Percentiles rank a stretch among this genome's conserved stretches.
Evolutionary conservation across 2,797 vertebrate species (phyloP).

Genomic region (Sebastes cheni): DNA sequence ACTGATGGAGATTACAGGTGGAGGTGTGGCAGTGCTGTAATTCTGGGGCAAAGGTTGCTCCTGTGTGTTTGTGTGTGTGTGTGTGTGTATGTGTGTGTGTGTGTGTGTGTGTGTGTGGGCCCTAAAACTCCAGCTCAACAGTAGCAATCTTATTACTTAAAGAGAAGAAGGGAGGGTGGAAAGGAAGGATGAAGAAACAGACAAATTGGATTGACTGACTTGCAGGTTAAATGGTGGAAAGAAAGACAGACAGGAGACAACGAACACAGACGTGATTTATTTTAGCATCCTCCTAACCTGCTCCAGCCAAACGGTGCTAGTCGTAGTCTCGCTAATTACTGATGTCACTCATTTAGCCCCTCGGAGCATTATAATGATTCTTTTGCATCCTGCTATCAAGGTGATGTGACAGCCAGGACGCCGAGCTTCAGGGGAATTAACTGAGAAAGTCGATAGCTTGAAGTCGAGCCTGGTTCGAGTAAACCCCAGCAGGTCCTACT

Average conservation of each 20-base stretch:
- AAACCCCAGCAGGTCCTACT: slow-evolving; percentile 34
- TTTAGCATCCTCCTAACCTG: background rate
- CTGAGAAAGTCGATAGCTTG: slow-evolving; percentile 34
- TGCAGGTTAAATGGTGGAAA: slow-evolving; percentile 20
- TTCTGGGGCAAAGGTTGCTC: slow-evolving; percentile 50
- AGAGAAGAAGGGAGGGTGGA: slow-evolving; percentile 36
- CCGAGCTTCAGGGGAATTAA: slow-evolving; percentile 33
- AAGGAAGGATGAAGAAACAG: slow-evolving; percentile 46
- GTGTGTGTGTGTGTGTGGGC: slow-evolving; percentile 10
- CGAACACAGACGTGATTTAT: background rate
- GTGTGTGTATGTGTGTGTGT: slow-evolving; percentile 21
- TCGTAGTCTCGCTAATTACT: background rate
- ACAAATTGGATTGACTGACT: slow-evolving; percentile 70
- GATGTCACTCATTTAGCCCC: slow-evolving; percentile 11
- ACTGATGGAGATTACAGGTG: slow-evolving; percentile 65
- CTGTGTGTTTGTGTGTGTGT: slow-evolving; percentile 19
- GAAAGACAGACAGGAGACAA: background rate
- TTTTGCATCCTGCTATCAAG: slow-evolving; percentile 26
- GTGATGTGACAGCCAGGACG: slow-evolving; percentile 35
- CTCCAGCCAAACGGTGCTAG: background rate
- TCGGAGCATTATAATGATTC: slow-evolving; percentile 12
- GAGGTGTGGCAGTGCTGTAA: slow-evolving; percentile 63
- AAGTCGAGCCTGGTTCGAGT: slow-evolving; percentile 21
- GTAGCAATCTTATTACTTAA: slow-evolving; percentile 74
- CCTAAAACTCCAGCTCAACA: slow-evolving; percentile 61